Conservation (phyloP, 2,888 invertebrate genomes). For the Harpalus rubripes region DNA sequence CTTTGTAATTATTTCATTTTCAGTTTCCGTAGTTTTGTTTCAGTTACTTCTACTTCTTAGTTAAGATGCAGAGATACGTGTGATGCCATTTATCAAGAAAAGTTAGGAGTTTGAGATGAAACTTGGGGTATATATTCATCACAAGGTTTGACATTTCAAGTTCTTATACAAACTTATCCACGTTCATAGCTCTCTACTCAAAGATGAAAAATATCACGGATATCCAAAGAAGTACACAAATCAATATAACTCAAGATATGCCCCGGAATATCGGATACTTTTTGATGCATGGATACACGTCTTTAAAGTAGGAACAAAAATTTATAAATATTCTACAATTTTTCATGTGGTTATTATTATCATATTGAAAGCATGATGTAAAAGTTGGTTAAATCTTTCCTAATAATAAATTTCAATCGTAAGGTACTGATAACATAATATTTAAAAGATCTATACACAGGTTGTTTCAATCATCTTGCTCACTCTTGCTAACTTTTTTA, state of each 20-base stretch:
- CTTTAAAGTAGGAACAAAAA: no score
- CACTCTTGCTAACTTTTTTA: no score
- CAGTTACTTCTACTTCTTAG: not conserved
- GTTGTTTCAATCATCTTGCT: no score
- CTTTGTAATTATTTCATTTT: not conserved
- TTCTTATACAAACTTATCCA: constrained; percentile 47
- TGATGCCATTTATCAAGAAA: constrained; percentile 38
- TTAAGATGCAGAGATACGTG: constrained; percentile 30
- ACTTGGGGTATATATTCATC: constrained; percentile 36
- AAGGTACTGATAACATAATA: no score
- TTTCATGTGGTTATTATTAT: no score
- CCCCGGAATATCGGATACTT: not conserved
- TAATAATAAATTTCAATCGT: no score
- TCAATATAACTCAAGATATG: constrained; percentile 6
- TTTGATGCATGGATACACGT: not conserved
- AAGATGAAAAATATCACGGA: constrained; percentile 31
- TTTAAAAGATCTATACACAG: no score
- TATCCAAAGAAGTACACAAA: constrained; percentile 20
- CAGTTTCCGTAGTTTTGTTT: constrained; percentile 2
- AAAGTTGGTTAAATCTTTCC: no score
- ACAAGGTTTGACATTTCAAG: constrained; percentile 30
- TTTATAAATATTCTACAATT: no score
- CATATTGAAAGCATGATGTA: no score
- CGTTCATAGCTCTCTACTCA: constrained; percentile 26
- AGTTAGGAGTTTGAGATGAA: constrained; percentile 39